Base-by-base conservation (phyloP, 1,140 invertebrate species). In the Drosophila seguyi region DNA sequence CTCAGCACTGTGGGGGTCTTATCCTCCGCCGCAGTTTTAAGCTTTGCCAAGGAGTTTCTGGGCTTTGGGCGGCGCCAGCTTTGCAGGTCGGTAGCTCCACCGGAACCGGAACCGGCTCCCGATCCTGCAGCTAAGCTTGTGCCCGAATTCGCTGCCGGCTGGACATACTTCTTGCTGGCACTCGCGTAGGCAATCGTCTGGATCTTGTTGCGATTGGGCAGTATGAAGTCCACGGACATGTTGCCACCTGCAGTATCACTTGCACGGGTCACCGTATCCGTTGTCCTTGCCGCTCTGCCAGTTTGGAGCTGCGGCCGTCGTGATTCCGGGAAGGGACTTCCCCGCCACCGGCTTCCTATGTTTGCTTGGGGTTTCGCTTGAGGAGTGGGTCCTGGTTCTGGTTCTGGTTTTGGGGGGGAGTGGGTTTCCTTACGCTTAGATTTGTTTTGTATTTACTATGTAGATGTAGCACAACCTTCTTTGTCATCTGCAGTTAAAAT, bases 381-480 rank as follows among this genome's bases (percentile, higher is more conserved):
- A 6, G 52, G 52, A 55, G 8, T 72, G 65, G 66, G 61, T 57
- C 61, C 52, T 56, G 52, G 38, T 63, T 76, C 18, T 41, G 59
- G 34, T 41, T 18, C 3, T 7, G 38, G 38, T 45, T 41, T 45
- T 41, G 42, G 48, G 68, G 29, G 42, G 44, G n/a, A 50, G 48
- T 31, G 31, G 47, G 45, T 53, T 76, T 65, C 29, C 71, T 81
- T 73, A 74, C 39, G 55, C 71, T 79, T 79, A 66, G 39, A 50
- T 75, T 75, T 65, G 52, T 66, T 76, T 74, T 76, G 75, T 86
- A 82, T 87, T 87, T 87, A 75, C 78, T 86, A 87, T 88, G 81
- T 88, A 88, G 84, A 88, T 88, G 75, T 90, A 88, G 84, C 84
- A 88, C 84, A 88, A 88, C 84, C 84, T 88, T 88, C 84, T 88